phyloP scores from a whole-genome alignment of 2,888 invertebrate species.

The Hermodice carunculata region DNA sequence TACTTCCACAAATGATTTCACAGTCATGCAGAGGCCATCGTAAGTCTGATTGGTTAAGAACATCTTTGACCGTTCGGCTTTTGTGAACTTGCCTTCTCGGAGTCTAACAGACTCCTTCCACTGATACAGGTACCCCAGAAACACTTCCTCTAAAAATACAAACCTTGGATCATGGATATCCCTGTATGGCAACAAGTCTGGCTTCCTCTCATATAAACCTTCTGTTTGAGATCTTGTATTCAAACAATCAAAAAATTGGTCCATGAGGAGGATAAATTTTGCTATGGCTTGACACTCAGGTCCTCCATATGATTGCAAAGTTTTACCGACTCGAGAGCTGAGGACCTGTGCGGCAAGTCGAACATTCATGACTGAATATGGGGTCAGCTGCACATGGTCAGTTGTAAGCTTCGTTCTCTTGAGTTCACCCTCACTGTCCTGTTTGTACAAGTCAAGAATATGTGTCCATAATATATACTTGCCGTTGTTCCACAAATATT shows the following conservation, averaged over 20 bases:
- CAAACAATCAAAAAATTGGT: too few species aligned
- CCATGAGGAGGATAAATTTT: too few species aligned
- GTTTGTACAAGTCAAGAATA: not conserved
- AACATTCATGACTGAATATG: constrained; percentile 16
- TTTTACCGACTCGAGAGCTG: too few species aligned
- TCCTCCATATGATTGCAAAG: too few species aligned
- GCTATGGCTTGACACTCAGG: too few species aligned
- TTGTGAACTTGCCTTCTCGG: not conserved
- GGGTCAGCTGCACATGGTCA: constrained; percentile 18
- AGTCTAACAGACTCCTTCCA: constrained; percentile 1
- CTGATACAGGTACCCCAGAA: not conserved
- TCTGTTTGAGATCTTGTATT: too few species aligned
- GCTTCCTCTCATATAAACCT: too few species aligned
- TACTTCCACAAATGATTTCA: too few species aligned
- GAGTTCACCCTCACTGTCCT: not conserved
- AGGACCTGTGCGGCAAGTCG: constrained; percentile 15
- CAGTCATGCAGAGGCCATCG: constrained; percentile 5
- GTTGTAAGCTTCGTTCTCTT: constrained; percentile 3
- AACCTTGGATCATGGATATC: too few species aligned
- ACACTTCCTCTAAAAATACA: not conserved
- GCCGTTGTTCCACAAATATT: constrained; percentile 16
- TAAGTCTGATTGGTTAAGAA: constrained; percentile 8
- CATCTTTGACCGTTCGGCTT: constrained; percentile 1
- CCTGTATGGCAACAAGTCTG: too few species aligned
- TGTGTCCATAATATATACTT: constrained; percentile 16